Conservation (phyloP, 2,797 vertebrate genomes). For the Pseudocheirus occidentalis region DNA sequence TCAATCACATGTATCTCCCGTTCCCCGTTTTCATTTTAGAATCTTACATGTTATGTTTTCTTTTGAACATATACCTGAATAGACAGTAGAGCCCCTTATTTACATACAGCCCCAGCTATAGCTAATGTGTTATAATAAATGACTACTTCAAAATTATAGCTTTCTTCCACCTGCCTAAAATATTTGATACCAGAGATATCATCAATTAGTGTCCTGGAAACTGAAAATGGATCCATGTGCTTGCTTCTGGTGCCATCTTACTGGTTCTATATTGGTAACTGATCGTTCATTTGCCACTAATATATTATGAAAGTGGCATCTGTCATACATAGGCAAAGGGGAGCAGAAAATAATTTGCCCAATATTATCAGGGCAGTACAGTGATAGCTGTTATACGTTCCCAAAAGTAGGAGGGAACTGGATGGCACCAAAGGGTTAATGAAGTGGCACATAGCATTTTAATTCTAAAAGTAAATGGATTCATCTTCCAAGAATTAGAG, state of each 20-base stretch:
- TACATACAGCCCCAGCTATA: background rate
- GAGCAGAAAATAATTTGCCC: slow-evolving; percentile 16
- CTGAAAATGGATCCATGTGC: slow-evolving; percentile 13
- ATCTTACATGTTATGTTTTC: background rate
- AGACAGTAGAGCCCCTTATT: background rate
- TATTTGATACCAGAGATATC: slow-evolving; percentile 20
- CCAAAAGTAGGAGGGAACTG: background rate
- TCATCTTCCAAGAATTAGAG: slow-evolving; percentile 21
- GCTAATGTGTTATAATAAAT: background rate
- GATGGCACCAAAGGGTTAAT: background rate
- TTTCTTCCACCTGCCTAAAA: slow-evolving; percentile 8
- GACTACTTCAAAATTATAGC: background rate
- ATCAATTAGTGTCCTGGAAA: background rate
- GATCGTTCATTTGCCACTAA: slow-evolving; percentile 10
- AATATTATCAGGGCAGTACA: background rate
- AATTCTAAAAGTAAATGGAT: background rate
- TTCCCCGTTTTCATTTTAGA: background rate
- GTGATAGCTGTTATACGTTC: background rate
- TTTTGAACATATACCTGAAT: background rate
- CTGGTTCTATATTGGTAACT: background rate
- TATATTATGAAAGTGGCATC: background rate
- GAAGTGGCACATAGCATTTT: slow-evolving; percentile 1
- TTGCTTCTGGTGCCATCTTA: slow-evolving; percentile 4
- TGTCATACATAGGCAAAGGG: slow-evolving; percentile 1
- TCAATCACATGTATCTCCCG: background rate